A percentile compares a stretch with the other conserved stretches of the same genome.
Conservation (phyloP, 2,797 vertebrate genomes). For the Pseudochirops cupreus region DNA sequence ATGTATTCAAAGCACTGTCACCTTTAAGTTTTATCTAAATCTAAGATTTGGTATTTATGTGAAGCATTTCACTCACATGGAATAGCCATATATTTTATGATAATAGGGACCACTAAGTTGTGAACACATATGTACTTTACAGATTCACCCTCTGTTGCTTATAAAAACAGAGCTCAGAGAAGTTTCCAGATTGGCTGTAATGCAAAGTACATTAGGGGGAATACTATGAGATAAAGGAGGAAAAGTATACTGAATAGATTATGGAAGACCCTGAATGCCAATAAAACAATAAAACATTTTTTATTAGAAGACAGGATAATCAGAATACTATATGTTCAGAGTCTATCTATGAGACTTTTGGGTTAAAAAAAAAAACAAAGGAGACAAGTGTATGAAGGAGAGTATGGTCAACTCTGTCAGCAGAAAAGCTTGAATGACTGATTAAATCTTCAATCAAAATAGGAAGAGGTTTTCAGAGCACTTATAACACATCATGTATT, state of each 20-base stretch:
- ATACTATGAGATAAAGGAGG: neutral
- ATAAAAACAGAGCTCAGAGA: neutral
- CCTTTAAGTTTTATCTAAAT: neutral
- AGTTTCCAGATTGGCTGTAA: neutral
- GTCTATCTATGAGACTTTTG: neutral
- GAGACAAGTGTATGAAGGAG: neutral
- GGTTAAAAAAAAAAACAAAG: neutral
- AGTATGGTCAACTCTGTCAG: neutral
- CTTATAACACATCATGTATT: neutral
- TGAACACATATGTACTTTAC: neutral
- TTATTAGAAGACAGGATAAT: neutral
- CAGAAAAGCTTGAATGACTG: neutral
- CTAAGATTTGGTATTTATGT: neutral
- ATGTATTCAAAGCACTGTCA: neutral
- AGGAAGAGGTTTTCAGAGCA: neutral
- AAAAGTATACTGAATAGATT: neutral
- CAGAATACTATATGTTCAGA: neutral
- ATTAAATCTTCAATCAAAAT: constrained; percentile 19
- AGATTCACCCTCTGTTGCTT: neutral
- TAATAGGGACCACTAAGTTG: neutral
- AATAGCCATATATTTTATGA: neutral
- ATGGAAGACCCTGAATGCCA: neutral
- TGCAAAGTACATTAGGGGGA: neutral
- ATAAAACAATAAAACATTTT: neutral
- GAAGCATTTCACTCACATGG: neutral